Evolutionary conservation across 2,113 vertebrate species (phyloP).

Genomic region (Triplophysa tibetana): DNA sequence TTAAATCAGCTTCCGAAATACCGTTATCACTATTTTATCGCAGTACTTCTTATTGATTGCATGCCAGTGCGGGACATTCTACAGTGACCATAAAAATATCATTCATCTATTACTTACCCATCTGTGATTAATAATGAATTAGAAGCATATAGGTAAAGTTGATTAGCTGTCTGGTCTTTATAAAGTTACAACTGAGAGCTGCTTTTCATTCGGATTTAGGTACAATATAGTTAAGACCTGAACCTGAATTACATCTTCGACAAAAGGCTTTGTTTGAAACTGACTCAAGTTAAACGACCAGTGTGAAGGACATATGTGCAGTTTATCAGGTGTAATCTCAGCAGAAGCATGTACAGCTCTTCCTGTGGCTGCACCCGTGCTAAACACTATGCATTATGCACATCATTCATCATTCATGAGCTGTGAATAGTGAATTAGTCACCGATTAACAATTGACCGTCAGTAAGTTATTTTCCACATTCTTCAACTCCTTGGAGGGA

Average conservation of each 20-base stretch:
- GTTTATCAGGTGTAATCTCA: conserved; percentile 10
- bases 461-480: conserved; percentile 36
- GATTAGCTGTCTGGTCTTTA: no score
- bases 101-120: neutral
- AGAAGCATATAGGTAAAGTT: neutral
- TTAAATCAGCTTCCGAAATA: neutral
- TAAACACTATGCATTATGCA: conserved; percentile 44
- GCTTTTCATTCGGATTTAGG: neutral
- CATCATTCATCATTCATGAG: conserved; percentile 49
- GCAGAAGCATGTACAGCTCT: conserved; percentile 4
- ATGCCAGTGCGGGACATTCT: neutral
- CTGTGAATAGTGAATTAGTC: conserved; percentile 47
- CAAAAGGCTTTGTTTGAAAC: neutral
- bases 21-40: neutral
- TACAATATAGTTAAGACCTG: neutral
- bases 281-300: neutral
- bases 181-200: no score
- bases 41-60: neutral
- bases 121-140: neutral
- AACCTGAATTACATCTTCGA: neutral
- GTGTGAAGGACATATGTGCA: neutral
- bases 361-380: neutral
- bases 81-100: neutral
- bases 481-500: conserved; percentile 4
- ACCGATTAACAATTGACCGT: conserved; percentile 52